Conservation (phyloP, 2,797 vertebrate species). For the Lacerta viridis region DNA sequence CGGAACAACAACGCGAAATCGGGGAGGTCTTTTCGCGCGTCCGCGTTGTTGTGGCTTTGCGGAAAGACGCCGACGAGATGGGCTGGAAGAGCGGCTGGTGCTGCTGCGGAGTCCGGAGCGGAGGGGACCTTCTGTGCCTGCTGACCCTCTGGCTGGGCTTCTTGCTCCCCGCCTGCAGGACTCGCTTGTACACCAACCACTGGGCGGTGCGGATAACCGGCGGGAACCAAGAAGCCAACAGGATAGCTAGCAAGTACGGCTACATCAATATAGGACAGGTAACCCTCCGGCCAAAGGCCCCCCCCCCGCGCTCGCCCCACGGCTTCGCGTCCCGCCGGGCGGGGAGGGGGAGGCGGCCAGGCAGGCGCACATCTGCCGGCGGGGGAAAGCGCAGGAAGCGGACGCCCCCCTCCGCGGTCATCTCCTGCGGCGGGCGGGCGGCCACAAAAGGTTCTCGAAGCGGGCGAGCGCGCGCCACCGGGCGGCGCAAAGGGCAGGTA, state of each 20-base stretch:
- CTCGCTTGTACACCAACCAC: slow-evolving; percentile 98
- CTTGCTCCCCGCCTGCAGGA: slow-evolving; percentile 87
- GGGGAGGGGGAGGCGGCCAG: background rate
- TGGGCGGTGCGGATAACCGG: slow-evolving; percentile 97
- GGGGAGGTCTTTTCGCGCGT: background rate
- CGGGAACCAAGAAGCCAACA: slow-evolving; percentile 89
- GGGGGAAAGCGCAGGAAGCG: background rate
- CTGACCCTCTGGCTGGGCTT: slow-evolving; percentile 89
- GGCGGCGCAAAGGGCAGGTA: background rate
- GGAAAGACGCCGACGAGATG: slow-evolving; percentile 84
- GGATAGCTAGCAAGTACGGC: slow-evolving; percentile 96
- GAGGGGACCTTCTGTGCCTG: slow-evolving; percentile 84
- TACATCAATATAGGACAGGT: slow-evolving; percentile 99
- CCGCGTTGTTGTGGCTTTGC: slow-evolving; percentile 39
- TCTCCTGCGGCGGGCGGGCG: background rate
- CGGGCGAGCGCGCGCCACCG: background rate
- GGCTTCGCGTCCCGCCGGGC: background rate
- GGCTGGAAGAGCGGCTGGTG: slow-evolving; percentile 83
- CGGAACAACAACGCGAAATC: background rate
- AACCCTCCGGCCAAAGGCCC: slow-evolving; percentile 59
- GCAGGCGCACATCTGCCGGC: background rate
- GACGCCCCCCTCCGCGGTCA: background rate
- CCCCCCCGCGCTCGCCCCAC: background rate
- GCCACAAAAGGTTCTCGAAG: background rate
- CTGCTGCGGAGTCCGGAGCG: slow-evolving; percentile 74